phyloP scores from a whole-genome alignment of 1,140 invertebrate species.

The Cephus cinctus region DNA sequence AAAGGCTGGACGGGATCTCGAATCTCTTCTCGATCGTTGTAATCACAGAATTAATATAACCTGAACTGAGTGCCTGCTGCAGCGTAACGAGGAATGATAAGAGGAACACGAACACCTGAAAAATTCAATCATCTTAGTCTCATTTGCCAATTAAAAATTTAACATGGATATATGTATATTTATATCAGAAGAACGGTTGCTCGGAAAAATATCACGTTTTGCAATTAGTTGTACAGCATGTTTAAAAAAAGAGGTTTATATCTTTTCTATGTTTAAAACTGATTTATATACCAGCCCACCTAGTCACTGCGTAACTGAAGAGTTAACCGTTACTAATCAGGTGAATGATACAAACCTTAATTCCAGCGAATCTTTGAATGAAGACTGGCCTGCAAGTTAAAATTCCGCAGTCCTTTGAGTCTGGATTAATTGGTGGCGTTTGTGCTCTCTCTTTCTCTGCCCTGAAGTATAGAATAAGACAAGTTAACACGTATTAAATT shows the following conservation, averaged over 20 bases:
- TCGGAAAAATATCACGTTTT: too few species aligned
- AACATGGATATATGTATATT: too few species aligned
- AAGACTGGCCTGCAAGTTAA: slow-evolving; percentile 75
- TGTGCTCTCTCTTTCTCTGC: slow-evolving; percentile 60
- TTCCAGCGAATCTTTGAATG: slow-evolving; percentile 81
- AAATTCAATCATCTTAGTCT: too few species aligned
- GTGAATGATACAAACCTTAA: slow-evolving; percentile 66
- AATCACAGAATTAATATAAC: slow-evolving; percentile 93
- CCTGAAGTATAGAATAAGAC: slow-evolving; percentile 31
- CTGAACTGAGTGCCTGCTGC: slow-evolving; percentile 85
- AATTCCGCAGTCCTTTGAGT: slow-evolving; percentile 79
- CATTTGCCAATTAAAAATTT: too few species aligned
- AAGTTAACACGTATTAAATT: background rate
- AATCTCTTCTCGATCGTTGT: slow-evolving; percentile 96
- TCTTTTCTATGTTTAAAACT: too few species aligned
- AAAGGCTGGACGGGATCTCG: slow-evolving; percentile 90
- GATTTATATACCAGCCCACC: too few species aligned
- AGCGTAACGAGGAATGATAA: slow-evolving; percentile 88
- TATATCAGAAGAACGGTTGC: too few species aligned
- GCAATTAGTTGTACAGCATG: too few species aligned
- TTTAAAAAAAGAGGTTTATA: too few species aligned
- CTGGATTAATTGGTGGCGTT: slow-evolving; percentile 64
- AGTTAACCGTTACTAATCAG: too few species aligned
- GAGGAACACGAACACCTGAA: slow-evolving; percentile 87
- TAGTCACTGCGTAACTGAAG: too few species aligned